Conservation (phyloP, 2,888 invertebrate genomes). For the Apeira syringaria region DNA sequence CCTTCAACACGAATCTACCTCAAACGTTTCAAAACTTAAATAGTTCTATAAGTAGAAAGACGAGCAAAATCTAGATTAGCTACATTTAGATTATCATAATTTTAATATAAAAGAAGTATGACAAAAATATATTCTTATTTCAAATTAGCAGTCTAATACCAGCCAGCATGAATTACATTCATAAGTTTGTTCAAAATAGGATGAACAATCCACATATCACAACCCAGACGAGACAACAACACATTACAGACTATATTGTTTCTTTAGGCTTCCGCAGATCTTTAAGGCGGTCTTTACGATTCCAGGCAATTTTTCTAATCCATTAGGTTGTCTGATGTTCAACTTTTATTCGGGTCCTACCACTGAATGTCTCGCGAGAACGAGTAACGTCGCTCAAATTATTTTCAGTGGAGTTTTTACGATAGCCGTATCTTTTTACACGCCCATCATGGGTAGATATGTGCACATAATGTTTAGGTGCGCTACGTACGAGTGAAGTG, state of each 20-base stretch:
- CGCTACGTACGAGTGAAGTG: conserved; percentile 66
- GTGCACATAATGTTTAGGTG: conserved; percentile 76
- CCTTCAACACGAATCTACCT: too few relatives aligned
- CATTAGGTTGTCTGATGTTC: conserved; percentile 78
- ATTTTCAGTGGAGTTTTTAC: conserved; percentile 80
- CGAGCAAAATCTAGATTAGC: too few relatives aligned
- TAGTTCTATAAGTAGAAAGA: too few relatives aligned
- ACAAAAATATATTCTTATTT: too few relatives aligned
- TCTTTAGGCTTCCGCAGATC: conserved; percentile 60
- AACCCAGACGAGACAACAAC: conserved; percentile 51
- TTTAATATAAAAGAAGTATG: too few relatives aligned
- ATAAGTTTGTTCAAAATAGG: conserved; percentile 36
- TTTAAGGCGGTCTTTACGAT: conserved; percentile 66
- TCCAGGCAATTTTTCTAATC: conserved; percentile 80
- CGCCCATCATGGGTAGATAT: conserved; percentile 76
- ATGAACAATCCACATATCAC: conserved; percentile 47
- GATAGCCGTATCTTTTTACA: conserved; percentile 82
- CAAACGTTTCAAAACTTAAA: too few relatives aligned
- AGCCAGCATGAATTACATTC: conserved; percentile 37
- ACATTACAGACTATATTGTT: conserved; percentile 62
- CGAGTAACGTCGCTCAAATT: conserved; percentile 80
- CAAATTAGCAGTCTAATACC: conserved; percentile 8
- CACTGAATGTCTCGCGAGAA: conserved; percentile 75
- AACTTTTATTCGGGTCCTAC: conserved; percentile 79
- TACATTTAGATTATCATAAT: too few relatives aligned